Evolutionary conservation across 2,113 vertebrate genomes (phyloP).

Genomic region (Casuarius casuarius): DNA sequence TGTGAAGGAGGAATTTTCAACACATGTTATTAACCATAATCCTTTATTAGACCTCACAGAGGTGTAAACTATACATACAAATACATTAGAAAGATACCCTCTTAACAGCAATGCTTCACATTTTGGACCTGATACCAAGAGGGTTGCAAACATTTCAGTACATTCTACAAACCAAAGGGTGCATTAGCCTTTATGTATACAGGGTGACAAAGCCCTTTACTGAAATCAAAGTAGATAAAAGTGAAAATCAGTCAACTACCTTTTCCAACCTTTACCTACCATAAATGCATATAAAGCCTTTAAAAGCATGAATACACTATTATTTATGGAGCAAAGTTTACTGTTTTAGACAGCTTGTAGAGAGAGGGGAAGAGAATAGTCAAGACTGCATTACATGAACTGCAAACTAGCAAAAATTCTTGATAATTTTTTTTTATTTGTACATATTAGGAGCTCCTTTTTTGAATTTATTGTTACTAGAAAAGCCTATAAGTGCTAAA

Average conservation of each 20-base stretch:
- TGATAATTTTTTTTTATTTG: slow-evolving; percentile 12
- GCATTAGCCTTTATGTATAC: slow-evolving; percentile 52
- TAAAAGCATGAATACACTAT: slow-evolving; percentile 59
- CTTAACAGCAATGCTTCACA: slow-evolving; percentile 70
- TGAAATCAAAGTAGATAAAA: slow-evolving; percentile 63
- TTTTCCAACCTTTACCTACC: slow-evolving; percentile 48
- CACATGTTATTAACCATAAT: slow-evolving; percentile 75
- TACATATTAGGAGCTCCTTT: slow-evolving; percentile 50
- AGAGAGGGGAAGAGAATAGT: slow-evolving; percentile 23
- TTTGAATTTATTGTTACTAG: slow-evolving; percentile 38
- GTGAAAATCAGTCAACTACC: slow-evolving; percentile 48
- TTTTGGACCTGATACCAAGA: slow-evolving; percentile 63
- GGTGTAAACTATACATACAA: slow-evolving; percentile 77
- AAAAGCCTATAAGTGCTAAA: slow-evolving; percentile 47
- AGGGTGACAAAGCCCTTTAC: slow-evolving; percentile 63
- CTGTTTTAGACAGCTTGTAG: slow-evolving; percentile 45
- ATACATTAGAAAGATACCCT: slow-evolving; percentile 75
- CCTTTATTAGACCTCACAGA: slow-evolving; percentile 78
- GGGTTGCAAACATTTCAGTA: slow-evolving; percentile 71
- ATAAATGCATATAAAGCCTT: slow-evolving; percentile 65
- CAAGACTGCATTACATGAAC: slow-evolving; percentile 37
- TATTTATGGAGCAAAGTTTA: slow-evolving; percentile 61
- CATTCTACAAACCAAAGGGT: slow-evolving; percentile 75
- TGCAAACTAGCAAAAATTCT: slow-evolving; percentile 55
- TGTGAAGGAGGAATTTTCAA: slow-evolving; percentile 68